Evolutionary conservation across 2,113 vertebrate species (phyloP).

Genomic region (Willisornis vidua): DNA sequence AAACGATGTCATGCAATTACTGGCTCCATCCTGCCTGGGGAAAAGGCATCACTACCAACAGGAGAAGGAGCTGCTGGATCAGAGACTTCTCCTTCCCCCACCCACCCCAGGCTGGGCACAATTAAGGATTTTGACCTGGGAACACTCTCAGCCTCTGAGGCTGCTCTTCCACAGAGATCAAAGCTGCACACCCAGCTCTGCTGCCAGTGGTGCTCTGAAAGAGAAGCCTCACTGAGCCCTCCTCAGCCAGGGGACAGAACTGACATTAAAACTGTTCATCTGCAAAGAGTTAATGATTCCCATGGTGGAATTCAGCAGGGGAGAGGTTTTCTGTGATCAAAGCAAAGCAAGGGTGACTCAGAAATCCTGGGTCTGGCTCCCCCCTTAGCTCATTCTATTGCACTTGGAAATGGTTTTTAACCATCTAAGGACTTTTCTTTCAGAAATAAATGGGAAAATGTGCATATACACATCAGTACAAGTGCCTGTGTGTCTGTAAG

Average conservation of each 20-base stretch:
- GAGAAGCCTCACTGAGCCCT: neutral
- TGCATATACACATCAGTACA: neutral
- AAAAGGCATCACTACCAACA: neutral
- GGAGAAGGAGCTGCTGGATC: neutral
- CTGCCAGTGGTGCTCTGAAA: neutral
- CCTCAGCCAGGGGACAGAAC: neutral
- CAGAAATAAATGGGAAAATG: neutral
- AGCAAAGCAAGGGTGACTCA: neutral
- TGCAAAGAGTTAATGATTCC: neutral
- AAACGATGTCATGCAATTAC: rapidly evolving
- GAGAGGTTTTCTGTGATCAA: neutral
- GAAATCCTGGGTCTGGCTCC: neutral
- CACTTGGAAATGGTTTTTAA: neutral
- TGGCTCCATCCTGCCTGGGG: neutral
- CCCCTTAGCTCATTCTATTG: neutral
- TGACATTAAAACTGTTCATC: neutral
- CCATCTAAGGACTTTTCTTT: neutral
- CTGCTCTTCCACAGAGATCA: neutral
- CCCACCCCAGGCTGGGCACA: neutral
- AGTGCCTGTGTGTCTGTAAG: neutral
- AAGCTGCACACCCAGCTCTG: neutral
- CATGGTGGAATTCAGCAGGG: neutral
- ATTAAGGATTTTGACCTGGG: neutral
- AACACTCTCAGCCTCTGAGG: neutral
- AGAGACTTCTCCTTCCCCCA: neutral